A percentile compares a stretch with the other conserved stretches of the same genome.
Evolutionary conservation across 2,797 vertebrate species (phyloP).

Genomic region (Chiloscyllium punctatum): DNA sequence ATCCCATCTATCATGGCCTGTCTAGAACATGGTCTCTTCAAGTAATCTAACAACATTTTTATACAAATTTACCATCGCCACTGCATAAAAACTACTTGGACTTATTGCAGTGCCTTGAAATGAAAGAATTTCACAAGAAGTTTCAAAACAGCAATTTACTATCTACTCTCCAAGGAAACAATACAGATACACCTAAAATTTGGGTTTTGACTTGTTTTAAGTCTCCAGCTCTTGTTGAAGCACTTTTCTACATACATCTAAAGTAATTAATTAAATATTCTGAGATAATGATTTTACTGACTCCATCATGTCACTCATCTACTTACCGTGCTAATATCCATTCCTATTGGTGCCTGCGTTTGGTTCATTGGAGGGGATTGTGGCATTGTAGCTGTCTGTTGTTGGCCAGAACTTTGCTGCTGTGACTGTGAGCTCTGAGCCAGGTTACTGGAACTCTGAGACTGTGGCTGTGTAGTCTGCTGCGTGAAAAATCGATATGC

Average conservation of each 20-base stretch:
- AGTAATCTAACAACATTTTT: not conserved
- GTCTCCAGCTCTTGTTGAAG: not conserved
- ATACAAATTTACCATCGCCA: not conserved
- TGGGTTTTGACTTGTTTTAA: not conserved
- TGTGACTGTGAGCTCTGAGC: slow-evolving; percentile 55
- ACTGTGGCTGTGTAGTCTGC: slow-evolving; percentile 68
- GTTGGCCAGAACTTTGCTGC: slow-evolving; percentile 60
- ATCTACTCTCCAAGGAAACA: not conserved
- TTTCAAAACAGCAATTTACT: not conserved
- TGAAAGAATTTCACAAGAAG: too few species aligned
- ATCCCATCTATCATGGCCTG: too few species aligned
- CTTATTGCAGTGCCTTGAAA: too few species aligned
- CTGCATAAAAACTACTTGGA: too few species aligned
- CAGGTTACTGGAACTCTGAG: slow-evolving; percentile 60
- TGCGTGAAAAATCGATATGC: slow-evolving; percentile 87
- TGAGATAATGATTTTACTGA: not conserved
- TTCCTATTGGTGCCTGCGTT: slow-evolving; percentile 73
- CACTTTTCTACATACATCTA: not conserved
- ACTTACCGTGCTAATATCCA: slow-evolving; percentile 84
- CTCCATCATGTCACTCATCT: not conserved
- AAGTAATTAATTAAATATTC: not conserved
- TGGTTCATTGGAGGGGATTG: slow-evolving; percentile 78
- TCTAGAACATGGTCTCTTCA: too few species aligned
- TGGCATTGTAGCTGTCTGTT: slow-evolving; percentile 68
- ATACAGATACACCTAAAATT: not conserved